These are phyloP conservation scores for Ricordea florida DNA, from an alignment of 92 coral and sea anemone species.

Conservation along the genomic window DNA sequence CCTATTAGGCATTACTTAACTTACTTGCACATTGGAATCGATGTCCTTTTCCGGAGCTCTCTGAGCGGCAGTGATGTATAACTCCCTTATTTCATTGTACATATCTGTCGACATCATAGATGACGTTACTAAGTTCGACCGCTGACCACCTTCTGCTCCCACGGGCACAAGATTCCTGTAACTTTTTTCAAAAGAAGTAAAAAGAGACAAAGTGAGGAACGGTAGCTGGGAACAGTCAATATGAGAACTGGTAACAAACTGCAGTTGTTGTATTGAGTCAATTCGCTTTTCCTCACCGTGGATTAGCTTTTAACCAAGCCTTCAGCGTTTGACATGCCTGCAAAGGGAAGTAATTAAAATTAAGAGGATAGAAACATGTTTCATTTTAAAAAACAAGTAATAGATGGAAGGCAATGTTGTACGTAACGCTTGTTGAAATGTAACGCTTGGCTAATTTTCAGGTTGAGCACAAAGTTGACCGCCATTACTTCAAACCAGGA, in stretches of 20 bases:
- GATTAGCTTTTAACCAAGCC: conserved; percentile 85
- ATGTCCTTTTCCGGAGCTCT: conserved; percentile 88
- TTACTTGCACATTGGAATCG: conserved; percentile 90
- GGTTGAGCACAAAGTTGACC: no score
- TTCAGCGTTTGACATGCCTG: conserved; percentile 89
- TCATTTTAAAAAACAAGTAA: no score
- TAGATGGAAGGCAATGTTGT: no score
- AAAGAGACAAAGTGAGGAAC: background rate
- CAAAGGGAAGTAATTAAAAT: background rate
- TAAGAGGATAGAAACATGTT: no score
- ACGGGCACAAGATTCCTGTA: conserved; percentile 77
- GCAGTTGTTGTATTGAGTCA: no score
- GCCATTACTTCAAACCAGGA: no score
- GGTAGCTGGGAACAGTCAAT: background rate
- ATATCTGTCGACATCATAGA: conserved; percentile 94
- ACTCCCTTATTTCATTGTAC: conserved; percentile 92
- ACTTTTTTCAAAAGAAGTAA: conserved; percentile 15
- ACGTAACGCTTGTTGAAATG: no score
- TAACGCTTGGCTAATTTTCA: no score
- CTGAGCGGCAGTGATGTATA: conserved; percentile 94
- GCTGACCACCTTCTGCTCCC: conserved; percentile 58
- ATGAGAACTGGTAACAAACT: no score
- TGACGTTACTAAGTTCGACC: conserved; percentile 64
- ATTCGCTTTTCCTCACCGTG: conserved; percentile 55
- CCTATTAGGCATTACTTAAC: no score